Percentiles rank a stretch among this genome's conserved stretches.
Evolutionary conservation across 2,888 invertebrate species (phyloP).

Genomic region (Ommatoiulus sabulosus): DNA sequence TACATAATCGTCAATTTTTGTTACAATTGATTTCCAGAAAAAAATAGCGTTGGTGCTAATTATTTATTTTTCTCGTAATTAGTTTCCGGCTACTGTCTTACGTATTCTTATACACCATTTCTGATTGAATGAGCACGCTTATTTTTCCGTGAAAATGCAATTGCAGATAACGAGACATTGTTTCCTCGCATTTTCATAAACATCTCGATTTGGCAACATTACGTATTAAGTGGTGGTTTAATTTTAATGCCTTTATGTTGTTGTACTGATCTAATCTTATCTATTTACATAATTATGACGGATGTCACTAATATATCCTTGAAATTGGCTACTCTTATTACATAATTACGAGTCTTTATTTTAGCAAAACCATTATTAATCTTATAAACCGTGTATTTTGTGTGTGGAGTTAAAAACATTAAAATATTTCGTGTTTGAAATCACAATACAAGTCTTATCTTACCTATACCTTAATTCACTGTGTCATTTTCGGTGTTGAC

Average conservation of each 20-base stretch:
- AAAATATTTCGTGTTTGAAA: slow-evolving; percentile 47
- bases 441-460: slow-evolving; percentile 25
- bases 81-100: not conserved
- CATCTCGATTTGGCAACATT: slow-evolving; percentile 29
- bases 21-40: not conserved
- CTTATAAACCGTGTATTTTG: slow-evolving; percentile 29
- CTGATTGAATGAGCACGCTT: not conserved
- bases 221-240: slow-evolving; percentile 31
- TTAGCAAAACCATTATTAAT: not conserved
- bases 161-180: slow-evolving; percentile 16
- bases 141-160: slow-evolving; percentile 23
- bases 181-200: not conserved
- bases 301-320: slow-evolving; percentile 25
- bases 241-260: not conserved
- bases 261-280: slow-evolving; percentile 15
- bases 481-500: not conserved
- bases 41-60: not conserved
- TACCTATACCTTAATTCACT: not conserved
- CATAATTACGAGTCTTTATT: slow-evolving; percentile 22
- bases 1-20: not conserved
- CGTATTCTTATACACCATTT: not conserved
- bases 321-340: slow-evolving; percentile 35
- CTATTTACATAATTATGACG: not conserved
- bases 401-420: slow-evolving; percentile 41
- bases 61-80: not conserved